Conservation (phyloP, 2,888 invertebrate genomes). For the Sylvicola cinctus region DNA sequence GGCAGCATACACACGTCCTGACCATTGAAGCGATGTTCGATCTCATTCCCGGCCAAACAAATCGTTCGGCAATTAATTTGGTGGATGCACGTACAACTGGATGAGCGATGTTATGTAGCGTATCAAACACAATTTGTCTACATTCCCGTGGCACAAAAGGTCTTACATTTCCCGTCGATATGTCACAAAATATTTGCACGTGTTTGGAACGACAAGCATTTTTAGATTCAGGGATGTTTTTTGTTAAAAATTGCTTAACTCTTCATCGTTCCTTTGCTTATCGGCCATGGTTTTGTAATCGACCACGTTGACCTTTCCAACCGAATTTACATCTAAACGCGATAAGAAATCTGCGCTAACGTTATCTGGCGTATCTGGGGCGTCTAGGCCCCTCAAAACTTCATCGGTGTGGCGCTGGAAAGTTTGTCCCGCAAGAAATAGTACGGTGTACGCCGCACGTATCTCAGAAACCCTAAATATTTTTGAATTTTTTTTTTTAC, state of each 20-base stretch:
- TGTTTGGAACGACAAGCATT: not conserved
- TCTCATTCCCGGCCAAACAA: slow-evolving; percentile 6
- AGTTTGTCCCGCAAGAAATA: too few species aligned
- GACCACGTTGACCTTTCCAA: too few species aligned
- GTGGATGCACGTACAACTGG: slow-evolving; percentile 4
- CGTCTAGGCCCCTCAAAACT: too few species aligned
- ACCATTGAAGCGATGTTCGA: not conserved
- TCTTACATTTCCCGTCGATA: slow-evolving; percentile 4
- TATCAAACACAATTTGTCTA: slow-evolving; percentile 6
- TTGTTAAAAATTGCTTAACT: slow-evolving; percentile 3
- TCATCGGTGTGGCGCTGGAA: too few species aligned
- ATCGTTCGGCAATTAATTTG: slow-evolving; percentile 5
- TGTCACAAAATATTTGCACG: slow-evolving; percentile 6
- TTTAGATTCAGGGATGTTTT: not conserved
- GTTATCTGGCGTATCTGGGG: too few species aligned
- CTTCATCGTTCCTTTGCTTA: slow-evolving; percentile 5
- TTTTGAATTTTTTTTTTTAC: too few species aligned
- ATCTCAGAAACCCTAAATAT: too few species aligned
- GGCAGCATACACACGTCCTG: too few species aligned
- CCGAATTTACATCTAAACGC: too few species aligned
- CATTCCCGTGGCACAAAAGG: slow-evolving; percentile 8
- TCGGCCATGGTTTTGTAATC: slow-evolving; percentile 3
- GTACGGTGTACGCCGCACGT: too few species aligned
- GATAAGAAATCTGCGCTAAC: too few species aligned
- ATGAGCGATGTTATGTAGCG: slow-evolving; percentile 8